These are phyloP conservation scores for Caretta caretta DNA, from an alignment of 2,113 vertebrate species.

Conservation along the genomic window DNA sequence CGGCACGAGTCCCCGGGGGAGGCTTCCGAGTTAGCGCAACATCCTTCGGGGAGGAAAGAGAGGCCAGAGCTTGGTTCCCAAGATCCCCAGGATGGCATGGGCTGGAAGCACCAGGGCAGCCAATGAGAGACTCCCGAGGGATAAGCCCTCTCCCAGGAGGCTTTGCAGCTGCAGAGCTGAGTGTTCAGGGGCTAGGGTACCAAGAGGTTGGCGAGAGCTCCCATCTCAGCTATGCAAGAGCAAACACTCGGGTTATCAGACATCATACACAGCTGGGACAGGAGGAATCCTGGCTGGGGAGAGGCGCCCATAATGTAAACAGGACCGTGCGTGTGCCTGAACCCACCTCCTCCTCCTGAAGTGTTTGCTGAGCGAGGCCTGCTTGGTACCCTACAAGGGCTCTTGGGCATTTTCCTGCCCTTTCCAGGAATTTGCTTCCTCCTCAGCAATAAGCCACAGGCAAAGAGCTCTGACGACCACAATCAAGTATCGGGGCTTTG, in stretches of 20 bases:
- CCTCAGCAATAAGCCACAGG: fast-evolving
- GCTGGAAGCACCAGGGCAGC: neutral
- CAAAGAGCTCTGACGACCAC: neutral
- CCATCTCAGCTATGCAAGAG: neutral
- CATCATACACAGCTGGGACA: neutral
- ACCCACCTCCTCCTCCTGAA: fast-evolving
- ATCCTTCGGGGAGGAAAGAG: neutral
- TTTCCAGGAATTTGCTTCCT: neutral
- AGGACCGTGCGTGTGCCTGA: neutral
- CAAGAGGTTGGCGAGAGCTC: neutral
- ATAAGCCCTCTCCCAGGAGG: neutral
- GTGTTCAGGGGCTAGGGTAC: fast-evolving
- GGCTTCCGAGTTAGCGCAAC: neutral
- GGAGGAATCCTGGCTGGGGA: neutral
- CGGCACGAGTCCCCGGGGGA: neutral
- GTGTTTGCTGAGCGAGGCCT: fast-evolving
- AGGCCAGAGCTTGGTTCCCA: neutral
- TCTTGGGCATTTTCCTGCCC: neutral
- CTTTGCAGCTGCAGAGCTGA: fast-evolving
- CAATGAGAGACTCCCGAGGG: neutral
- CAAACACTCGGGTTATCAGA: neutral
- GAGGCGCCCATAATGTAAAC: neutral
- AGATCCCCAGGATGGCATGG: neutral
- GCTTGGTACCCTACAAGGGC: fast-evolving
- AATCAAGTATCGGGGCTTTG: neutral